Evolutionary conservation across 53 echinoderm and acorn worm species (phyloP), one percentile per base, ranked within the genome.

Genomic region (Stichopus horrens): DNA sequence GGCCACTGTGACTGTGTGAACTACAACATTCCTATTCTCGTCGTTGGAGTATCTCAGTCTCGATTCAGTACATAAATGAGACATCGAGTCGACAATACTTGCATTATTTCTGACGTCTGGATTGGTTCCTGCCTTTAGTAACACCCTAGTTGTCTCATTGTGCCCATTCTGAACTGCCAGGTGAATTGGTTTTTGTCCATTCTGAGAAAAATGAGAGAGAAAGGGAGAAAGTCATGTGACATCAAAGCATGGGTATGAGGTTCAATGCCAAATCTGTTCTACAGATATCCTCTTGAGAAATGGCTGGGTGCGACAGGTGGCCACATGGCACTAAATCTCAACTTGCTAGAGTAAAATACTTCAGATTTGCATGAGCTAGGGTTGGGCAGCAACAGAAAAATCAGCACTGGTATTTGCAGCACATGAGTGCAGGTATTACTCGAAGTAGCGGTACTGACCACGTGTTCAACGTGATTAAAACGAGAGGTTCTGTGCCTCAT

Each of bases 121-220:
- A 55, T 96, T 91, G 21, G 93, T 89, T 52, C 98, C 98, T 57
- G 90, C 91, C 81, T 94, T 89, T 6, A 98, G 92, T n/a, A 98
- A 90, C 21, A 94, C 86, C 55, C 98, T 93, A n/a, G 95, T 94
- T 58, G 92, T 94, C 83, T 98, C 94, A 71, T 92, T 98, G 83
- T 96, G 98, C 55, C 98, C 98, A 74, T 98, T 94, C 91, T 98
- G 98, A 56, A 92, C 92, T 0, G 95, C 87, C 20, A 96, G 93
- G 54, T 98, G 98, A 18, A 97, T 90, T 13, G 98, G 91, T 16
- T 91, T 89, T 86, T 90, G 89, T 9, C 98, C 98, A 92, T 92
- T 88, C 98, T 95, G 86, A 19, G 90, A 82, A 52, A 65, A 5
- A 73, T 87, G n/a, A 68, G 5, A 58, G 73, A 74, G 5, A 60